Percentiles rank a stretch among this genome's conserved stretches.
Conservation (phyloP, 2,888 invertebrate species). For the Macrophya alboannulata region DNA sequence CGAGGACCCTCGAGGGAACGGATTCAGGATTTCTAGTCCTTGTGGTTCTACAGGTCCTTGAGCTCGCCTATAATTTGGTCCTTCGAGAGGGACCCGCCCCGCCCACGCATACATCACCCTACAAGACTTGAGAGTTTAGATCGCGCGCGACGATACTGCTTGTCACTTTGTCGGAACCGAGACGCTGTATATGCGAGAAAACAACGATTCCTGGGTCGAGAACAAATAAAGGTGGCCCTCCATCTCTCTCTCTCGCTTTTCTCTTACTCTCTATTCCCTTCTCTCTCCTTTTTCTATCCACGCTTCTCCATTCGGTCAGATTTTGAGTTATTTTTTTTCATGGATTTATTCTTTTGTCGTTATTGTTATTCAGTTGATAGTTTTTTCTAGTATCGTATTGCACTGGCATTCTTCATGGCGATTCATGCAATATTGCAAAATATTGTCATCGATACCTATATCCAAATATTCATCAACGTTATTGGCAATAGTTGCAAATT, state of each 20-base stretch:
- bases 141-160: slow-evolving; percentile 63
- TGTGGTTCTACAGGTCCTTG: slow-evolving; percentile 39
- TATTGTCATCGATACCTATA: not conserved
- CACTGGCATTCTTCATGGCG: too few relatives aligned
- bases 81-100: slow-evolving; percentile 65
- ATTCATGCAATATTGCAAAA: not conserved
- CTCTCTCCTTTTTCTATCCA: not conserved
- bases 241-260: not conserved
- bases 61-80: slow-evolving; percentile 69
- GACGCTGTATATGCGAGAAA: slow-evolving; percentile 50
- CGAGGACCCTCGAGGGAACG: slow-evolving; percentile 48
- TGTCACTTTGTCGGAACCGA: slow-evolving; percentile 71
- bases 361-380: not conserved
- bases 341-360: not conserved
- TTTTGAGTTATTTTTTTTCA: not conserved
- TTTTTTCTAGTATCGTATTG: too few relatives aligned
- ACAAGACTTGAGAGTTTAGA: slow-evolving; percentile 58
- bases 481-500: not conserved
- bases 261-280: not conserved
- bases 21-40: slow-evolving; percentile 51
- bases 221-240: slow-evolving; percentile 47
- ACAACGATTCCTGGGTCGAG: slow-evolving; percentile 53
- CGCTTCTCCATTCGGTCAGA: not conserved
- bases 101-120: slow-evolving; percentile 71
- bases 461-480: not conserved